Evolutionary conservation across 2,888 invertebrate genomes (phyloP).

Genomic region (Phymatocera aterrima): DNA sequence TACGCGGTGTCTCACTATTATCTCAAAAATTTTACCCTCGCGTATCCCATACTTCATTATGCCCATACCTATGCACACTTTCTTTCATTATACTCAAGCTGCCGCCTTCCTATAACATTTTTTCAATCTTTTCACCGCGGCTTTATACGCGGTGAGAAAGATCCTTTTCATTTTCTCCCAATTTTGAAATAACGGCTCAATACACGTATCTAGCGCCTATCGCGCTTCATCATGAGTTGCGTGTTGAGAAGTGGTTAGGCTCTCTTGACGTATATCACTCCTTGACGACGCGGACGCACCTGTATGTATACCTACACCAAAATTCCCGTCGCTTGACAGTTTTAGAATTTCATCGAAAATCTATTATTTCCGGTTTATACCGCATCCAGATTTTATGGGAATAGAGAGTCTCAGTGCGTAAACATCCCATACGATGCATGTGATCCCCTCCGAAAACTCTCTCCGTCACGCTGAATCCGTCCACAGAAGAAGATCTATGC

Average conservation of each 20-base stretch:
- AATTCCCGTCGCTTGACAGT: conserved; percentile 35
- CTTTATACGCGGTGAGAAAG: neutral
- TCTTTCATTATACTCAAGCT: neutral
- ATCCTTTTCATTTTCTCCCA: neutral
- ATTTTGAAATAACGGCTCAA: conserved; percentile 7
- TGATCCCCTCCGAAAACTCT: neutral
- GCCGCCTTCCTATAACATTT: neutral
- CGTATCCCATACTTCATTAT: neutral
- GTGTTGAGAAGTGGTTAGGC: conserved; percentile 27
- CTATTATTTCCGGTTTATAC: conserved; percentile 29
- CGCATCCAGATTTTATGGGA: neutral
- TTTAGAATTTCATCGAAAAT: conserved; percentile 31
- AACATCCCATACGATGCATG: neutral
- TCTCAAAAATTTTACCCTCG: neutral
- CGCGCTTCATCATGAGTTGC: conserved; percentile 7
- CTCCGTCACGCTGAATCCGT: neutral
- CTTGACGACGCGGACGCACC: neutral
- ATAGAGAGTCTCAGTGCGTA: too few species aligned
- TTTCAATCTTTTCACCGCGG: neutral
- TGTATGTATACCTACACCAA: neutral
- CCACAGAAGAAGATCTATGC: too few species aligned
- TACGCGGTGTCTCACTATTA: conserved; percentile 65
- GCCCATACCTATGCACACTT: neutral
- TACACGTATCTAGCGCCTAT: neutral
- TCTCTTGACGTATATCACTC: conserved; percentile 14